These are phyloP conservation scores for Dromaius novaehollandiae DNA, from an alignment of 2,113 vertebrate species.

Conservation along the genomic window DNA sequence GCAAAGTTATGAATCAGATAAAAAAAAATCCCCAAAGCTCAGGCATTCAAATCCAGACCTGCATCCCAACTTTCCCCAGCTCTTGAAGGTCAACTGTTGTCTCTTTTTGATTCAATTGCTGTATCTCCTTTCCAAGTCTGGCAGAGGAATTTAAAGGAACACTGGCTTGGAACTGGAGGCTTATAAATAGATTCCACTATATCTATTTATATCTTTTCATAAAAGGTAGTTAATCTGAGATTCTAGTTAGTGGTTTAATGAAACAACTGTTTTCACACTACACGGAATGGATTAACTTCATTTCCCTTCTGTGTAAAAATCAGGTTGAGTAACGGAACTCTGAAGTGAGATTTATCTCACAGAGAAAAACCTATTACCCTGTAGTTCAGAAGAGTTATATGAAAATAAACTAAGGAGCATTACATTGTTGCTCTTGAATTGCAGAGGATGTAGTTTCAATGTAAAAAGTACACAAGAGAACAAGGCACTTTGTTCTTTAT, in stretches of 20 bases:
- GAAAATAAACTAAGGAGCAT: neutral
- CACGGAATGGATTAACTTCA: neutral
- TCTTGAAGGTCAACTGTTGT: neutral
- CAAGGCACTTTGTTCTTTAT: neutral
- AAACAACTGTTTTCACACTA: slow-evolving; percentile 19
- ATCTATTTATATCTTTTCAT: slow-evolving; percentile 51
- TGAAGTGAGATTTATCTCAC: neutral
- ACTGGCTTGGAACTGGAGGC: neutral
- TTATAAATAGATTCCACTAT: slow-evolving; percentile 39
- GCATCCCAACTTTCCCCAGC: neutral
- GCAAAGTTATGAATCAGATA: neutral
- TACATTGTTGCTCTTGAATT: neutral
- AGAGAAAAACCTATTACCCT: neutral
- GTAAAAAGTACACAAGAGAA: neutral
- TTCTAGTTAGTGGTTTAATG: neutral
- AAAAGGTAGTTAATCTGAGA: slow-evolving; percentile 15
- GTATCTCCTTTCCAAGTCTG: neutral
- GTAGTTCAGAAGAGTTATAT: neutral
- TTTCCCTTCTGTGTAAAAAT: neutral
- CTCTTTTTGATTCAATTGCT: neutral
- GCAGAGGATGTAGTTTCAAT: neutral
- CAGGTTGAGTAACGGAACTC: neutral
- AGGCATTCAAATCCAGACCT: neutral
- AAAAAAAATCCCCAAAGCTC: neutral
- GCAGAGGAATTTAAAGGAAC: slow-evolving; percentile 1